Evolutionary conservation across 1,140 invertebrate genomes (phyloP).

Genomic region (Heliconius congener): DNA sequence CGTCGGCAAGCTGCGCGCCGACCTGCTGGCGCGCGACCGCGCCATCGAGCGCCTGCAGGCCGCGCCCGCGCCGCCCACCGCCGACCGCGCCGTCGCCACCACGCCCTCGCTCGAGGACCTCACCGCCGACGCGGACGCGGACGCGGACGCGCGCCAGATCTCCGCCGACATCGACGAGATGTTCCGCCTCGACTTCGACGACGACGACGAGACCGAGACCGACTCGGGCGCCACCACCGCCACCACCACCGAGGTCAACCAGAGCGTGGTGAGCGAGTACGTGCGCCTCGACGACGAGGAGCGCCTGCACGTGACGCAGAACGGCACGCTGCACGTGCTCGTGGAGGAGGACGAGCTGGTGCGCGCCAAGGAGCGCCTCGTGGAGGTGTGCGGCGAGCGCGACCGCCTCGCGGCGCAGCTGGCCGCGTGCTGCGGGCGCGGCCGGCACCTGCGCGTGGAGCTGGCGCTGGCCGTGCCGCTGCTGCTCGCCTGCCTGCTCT

Average conservation of each 20-base stretch:
- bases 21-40: conserved; percentile 54
- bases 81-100: conserved; percentile 60
- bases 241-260: conserved; percentile 48
- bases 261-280: conserved; percentile 46
- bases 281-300: conserved; percentile 61
- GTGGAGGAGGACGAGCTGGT: conserved; percentile 80
- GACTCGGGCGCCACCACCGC: conserved; percentile 40
- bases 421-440: conserved; percentile 52
- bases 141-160: conserved; percentile 58
- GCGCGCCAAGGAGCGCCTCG: conserved; percentile 76
- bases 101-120: conserved; percentile 50
- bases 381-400: conserved; percentile 64
- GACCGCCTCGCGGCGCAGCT: conserved; percentile 70
- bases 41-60: conserved; percentile 48
- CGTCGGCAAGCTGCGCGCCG: conserved; percentile 55
- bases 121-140: conserved; percentile 42
- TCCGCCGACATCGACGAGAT: conserved; percentile 71
- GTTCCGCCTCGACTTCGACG: conserved; percentile 70
- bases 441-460: conserved; percentile 48
- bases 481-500: conserved; percentile 50
- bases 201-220: conserved; percentile 56
- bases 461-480: conserved; percentile 52
- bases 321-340: conserved; percentile 71
- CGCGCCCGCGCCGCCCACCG: conserved; percentile 32
- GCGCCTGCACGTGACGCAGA: conserved; percentile 62